Evolutionary conservation across 2,888 invertebrate species (phyloP), one percentile per base, ranked within the genome.

Genomic region (Argyresthia goedartella): DNA sequence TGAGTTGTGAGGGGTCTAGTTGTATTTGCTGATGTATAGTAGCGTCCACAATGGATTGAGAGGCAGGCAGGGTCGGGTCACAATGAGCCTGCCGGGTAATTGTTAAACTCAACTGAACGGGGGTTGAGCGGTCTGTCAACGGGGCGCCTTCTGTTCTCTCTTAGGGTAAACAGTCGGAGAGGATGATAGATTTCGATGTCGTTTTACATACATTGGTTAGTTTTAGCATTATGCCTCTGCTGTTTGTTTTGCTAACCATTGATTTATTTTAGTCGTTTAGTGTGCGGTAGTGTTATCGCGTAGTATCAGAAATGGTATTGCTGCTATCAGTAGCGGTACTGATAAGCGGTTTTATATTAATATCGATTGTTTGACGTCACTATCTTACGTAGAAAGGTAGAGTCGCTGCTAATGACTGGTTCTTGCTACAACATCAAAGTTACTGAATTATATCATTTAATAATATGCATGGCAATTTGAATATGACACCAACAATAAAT

Each of bases 81-180:
- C 82, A 84, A 85, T 84, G 81, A 79, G 75, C 76, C 70, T 75
- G 77, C 72, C 74, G 76, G 75, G 81, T 84, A 81, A 86, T 86
- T 84, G 85, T 86, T 84, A 84, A 76, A 79, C 76, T 77, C 76
- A 78, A 81, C 76, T 77, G 77, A 78, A 81, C 76, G 73, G 79
- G 85, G 85, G 85, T 78, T 81, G 79, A 76, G 74, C 78, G 73
- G 66, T 75, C 79, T 81, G 85, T 84, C 85, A 82, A 82, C 52
- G 47, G 47, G 33, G 49, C 45, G 42, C 48, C 81, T 81, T 78
- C 25, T 25, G 25, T 73, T 75, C 71, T 67, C 71, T 67, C 81
- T 75, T 66, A 77, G 75, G 76, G 62, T 73, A 73, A 67, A 67
- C 71, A 69, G 67, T 65, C 64, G 56, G 64, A 65, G 15, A 15